Conservation (phyloP, 2,888 invertebrate species). For the Sinopyrophorus schimmeli region DNA sequence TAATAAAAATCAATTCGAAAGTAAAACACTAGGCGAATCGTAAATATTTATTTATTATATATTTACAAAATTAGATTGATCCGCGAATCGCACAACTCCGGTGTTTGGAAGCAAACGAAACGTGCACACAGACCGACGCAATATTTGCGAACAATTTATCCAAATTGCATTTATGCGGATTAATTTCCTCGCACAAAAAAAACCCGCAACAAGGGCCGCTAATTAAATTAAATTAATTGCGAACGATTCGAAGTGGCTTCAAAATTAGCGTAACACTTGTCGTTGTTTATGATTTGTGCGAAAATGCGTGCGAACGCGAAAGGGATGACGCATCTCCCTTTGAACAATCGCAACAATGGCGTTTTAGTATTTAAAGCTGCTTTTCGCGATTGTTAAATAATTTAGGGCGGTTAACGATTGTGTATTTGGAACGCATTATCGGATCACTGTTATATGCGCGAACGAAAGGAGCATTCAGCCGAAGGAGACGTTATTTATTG, state of each 20-base stretch:
- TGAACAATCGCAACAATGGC: background rate
- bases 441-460: slow-evolving; percentile 24
- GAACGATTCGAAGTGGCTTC: too few species aligned
- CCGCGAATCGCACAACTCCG: too few species aligned
- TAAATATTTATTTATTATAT: too few species aligned
- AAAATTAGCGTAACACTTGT: too few species aligned
- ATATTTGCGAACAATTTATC: slow-evolving; percentile 9
- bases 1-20: too few species aligned
- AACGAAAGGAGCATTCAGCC: slow-evolving; percentile 15
- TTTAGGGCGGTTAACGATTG: slow-evolving; percentile 25
- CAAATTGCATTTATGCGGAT: slow-evolving; percentile 8
- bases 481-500: slow-evolving; percentile 22
- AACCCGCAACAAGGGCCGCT: slow-evolving; percentile 6
- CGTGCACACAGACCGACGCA: too few species aligned
- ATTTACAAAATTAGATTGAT: too few species aligned
- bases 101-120: too few species aligned
- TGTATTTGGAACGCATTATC: slow-evolving; percentile 30
- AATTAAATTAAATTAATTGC: slow-evolving; percentile 12
- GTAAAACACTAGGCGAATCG: too few species aligned
- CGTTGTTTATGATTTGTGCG: too few species aligned
- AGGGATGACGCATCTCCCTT: too few species aligned
- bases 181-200: slow-evolving; percentile 7
- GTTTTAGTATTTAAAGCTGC: slow-evolving; percentile 19
- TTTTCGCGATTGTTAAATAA: slow-evolving; percentile 27
- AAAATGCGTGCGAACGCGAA: too few species aligned